Percentiles rank a stretch among this genome's conserved stretches.
Conservation (phyloP, 2,113 vertebrate species). For the Herpailurus yagouaroundi region DNA sequence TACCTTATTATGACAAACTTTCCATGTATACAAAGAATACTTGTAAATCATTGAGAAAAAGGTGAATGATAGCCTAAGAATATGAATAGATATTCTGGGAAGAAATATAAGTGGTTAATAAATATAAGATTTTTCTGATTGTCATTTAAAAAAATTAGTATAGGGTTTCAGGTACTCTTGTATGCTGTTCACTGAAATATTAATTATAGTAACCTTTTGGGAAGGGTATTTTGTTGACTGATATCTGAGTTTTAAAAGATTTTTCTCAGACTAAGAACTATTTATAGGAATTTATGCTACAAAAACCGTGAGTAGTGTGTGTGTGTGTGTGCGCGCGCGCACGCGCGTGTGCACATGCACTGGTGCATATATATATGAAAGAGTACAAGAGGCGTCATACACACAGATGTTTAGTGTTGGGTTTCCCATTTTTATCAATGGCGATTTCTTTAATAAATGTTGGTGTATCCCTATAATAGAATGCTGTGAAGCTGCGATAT, state of each 20-base stretch:
- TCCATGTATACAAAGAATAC: not conserved
- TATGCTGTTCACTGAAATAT: not conserved
- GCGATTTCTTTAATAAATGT: not conserved
- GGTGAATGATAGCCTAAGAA: not conserved
- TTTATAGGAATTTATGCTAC: not conserved
- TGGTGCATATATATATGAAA: not conserved
- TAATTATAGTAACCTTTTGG: slow-evolving; percentile 32
- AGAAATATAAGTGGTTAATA: not conserved
- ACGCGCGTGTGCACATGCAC: not conserved
- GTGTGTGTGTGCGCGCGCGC: not conserved
- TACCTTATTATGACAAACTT: not conserved
- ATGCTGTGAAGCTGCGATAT: not conserved
- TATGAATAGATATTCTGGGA: not conserved
- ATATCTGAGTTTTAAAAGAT: slow-evolving; percentile 23
- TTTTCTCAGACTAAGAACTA: not conserved
- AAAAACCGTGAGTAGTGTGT: not conserved
- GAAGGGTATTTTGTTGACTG: not conserved
- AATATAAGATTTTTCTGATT: not conserved
- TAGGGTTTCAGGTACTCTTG: not conserved
- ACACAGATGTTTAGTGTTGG: not conserved
- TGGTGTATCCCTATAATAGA: not conserved
- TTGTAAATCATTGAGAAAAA: not conserved
- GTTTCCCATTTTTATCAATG: not conserved
- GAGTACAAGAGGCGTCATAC: not conserved
- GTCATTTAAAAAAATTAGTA: not conserved